Evolutionary conservation across 2,113 vertebrate species (phyloP), one percentile per base, ranked within the genome.

Genomic region (Halcyon senegalensis): DNA sequence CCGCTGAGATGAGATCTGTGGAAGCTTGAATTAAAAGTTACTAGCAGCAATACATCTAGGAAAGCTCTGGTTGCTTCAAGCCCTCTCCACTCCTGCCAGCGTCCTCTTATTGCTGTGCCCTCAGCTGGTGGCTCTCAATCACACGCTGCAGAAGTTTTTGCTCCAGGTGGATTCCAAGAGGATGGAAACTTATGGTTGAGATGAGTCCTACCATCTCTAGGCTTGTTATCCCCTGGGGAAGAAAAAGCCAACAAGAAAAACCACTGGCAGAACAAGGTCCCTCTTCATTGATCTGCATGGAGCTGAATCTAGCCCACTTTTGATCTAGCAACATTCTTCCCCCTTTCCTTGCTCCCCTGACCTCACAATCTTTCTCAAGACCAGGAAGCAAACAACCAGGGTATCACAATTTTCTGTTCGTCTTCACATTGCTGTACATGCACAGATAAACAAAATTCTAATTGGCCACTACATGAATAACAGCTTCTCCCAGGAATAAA

Each of bases 151-250:
- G 44, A 53, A 21, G 25, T n/a, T 51, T 6, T 41, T 76, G 41
- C 46, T 94, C 64, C 64, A 50, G 25, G 41, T 13, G 19, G 30
- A 33, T n/a, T 78, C 30, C 53, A 69, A 33, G 28, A 1, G 20
- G 23, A 41, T 44, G 55, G n/a, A 16, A 44, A 89, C 15, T 43
- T 17, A 48, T 5, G 88, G 23, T 4, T 48, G 53, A 39, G 35
- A 35, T 21, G 20, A 30, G n/a, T 59, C 63, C 68, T n/a, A 11
- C 13, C 10, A 11, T 50, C 20, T 84, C 50, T 16, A 74, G 50
- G 12, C 27, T 68, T 4, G 4, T 53, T 28, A 60, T 25, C 21
- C 25, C 10, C 1, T 3, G 1, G 11, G 17, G 16, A 20, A 53
- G n/a, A 48, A 77, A 73, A 76, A 87, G 2, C 17, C 84, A 86